Percentiles rank a stretch among this genome's conserved stretches.
Evolutionary conservation across 2,888 invertebrate species (phyloP).

Genomic region (Pemphredon lugubris): DNA sequence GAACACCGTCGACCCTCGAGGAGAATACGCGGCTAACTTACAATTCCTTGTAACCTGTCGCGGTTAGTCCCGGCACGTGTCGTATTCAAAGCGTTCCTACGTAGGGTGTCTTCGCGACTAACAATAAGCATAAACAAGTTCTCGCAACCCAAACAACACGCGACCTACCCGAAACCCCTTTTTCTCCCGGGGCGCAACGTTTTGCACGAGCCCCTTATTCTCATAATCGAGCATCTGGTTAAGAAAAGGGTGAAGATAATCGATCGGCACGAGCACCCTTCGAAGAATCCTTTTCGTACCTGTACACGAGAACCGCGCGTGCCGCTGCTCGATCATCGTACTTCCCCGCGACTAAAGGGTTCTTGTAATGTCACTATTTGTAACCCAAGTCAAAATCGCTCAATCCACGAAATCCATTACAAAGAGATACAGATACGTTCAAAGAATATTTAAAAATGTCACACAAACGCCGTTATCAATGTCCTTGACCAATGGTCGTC

Average conservation of each 20-base stretch:
- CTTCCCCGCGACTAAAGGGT: neutral
- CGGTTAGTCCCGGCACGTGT: conserved; percentile 57
- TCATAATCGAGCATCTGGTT: conserved; percentile 64
- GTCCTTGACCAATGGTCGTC: conserved; percentile 50
- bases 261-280: conserved; percentile 63
- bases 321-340: conserved; percentile 32
- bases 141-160: conserved; percentile 67
- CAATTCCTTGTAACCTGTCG: conserved; percentile 69
- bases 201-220: conserved; percentile 57
- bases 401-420: too few species aligned
- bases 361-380: neutral
- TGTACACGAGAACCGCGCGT: conserved; percentile 59
- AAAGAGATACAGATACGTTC: too few species aligned
- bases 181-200: conserved; percentile 61
- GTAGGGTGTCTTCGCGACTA: conserved; percentile 66
- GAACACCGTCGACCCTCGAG: too few species aligned
- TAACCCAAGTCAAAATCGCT: too few species aligned
- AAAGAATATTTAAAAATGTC: neutral
- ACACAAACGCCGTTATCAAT: neutral
- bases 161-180: conserved; percentile 68
- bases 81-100: conserved; percentile 69
- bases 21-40: too few species aligned
- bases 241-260: conserved; percentile 73
- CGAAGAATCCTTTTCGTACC: conserved; percentile 50
- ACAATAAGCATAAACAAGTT: conserved; percentile 73